These are phyloP conservation scores for Polypedilum vanderplanki DNA, from an alignment of 1,140 invertebrate genomes.

Conservation along the genomic window DNA sequence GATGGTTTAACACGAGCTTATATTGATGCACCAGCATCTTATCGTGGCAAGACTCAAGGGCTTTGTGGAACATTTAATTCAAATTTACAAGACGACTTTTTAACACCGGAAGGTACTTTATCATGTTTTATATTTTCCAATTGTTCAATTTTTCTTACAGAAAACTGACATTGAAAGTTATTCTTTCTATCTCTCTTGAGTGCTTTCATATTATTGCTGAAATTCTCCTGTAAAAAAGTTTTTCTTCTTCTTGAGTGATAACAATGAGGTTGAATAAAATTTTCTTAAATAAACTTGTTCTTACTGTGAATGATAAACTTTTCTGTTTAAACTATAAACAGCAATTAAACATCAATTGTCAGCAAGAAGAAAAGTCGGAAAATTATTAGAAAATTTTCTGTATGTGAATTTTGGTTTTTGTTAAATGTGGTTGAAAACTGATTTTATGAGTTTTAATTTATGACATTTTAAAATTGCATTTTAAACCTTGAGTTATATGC, in stretches of 20 bases:
- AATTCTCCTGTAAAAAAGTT: neutral
- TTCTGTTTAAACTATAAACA: constrained; percentile 5
- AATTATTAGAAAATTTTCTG: no score
- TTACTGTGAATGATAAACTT: neutral
- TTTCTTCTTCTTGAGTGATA: neutral
- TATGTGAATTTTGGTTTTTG: no score
- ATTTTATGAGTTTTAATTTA: no score
- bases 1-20: constrained; percentile 72
- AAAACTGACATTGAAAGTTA: constrained; percentile 8
- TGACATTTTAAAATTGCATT: no score
- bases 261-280: constrained; percentile 3
- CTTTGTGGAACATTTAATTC: constrained; percentile 83
- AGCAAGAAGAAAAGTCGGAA: no score
- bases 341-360: neutral
- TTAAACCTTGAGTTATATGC: no score
- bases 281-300: neutral
- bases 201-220: neutral
- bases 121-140: neutral
- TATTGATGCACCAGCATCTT: constrained; percentile 66
- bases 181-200: no score
- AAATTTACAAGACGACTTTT: constrained; percentile 82
- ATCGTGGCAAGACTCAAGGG: constrained; percentile 63
- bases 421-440: no score
- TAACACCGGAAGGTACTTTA: constrained; percentile 61
- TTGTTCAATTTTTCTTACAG: neutral